Percentiles rank a stretch among this genome's conserved stretches.
phyloP scores from a whole-genome alignment of 2,888 invertebrate genomes.

The Pterostichus madidus region DNA sequence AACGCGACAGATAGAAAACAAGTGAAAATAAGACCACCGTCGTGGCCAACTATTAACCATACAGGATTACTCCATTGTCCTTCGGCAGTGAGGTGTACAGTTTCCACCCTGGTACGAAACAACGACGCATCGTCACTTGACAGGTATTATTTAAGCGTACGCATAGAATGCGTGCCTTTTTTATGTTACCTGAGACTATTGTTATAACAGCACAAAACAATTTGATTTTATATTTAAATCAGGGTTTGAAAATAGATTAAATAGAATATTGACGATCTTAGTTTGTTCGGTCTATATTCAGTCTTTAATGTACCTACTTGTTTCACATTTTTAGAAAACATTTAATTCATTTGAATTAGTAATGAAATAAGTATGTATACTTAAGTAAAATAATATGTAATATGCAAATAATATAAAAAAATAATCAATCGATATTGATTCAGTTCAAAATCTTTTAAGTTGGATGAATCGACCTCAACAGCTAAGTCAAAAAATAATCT shows the following conservation, averaged over 20 bases:
- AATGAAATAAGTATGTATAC: neutral
- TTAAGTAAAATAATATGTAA: no score
- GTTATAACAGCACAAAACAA: neutral
- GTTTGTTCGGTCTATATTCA: neutral
- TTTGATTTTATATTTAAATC: conserved; percentile 17
- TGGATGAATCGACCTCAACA: no score
- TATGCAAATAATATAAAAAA: no score
- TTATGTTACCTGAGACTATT: conserved; percentile 56
- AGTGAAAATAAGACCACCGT: conserved; percentile 59
- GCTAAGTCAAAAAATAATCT: no score
- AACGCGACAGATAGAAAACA: conserved; percentile 30
- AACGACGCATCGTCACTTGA: conserved; percentile 45
- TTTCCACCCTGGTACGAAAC: conserved; percentile 50
- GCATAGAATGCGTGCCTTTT: conserved; percentile 20
- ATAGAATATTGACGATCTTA: conserved; percentile 32
- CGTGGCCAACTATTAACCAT: conserved; percentile 58
- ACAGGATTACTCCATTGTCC: conserved; percentile 51
- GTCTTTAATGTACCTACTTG: neutral
- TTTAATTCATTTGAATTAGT: neutral
- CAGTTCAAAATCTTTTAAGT: no score
- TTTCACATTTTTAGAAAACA: neutral
- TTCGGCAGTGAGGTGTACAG: conserved; percentile 41
- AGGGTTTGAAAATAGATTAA: conserved; percentile 31
- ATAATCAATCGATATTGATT: no score
- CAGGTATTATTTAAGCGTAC: conserved; percentile 44